Conservation (phyloP, 2,888 invertebrate species). For the Mythimna lalbum region DNA sequence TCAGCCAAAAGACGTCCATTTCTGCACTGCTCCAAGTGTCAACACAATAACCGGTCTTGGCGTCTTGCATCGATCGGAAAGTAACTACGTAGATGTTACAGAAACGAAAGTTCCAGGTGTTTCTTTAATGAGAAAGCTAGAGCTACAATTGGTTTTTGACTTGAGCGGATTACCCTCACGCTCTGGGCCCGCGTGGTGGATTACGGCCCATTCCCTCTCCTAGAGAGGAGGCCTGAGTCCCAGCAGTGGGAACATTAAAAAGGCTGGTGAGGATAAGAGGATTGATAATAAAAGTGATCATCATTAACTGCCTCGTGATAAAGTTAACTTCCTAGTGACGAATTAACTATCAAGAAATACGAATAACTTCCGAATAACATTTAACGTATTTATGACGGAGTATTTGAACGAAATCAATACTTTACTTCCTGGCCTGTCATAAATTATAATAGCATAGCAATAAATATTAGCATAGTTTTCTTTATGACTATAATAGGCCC, state of each 20-base stretch:
- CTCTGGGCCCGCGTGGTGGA: too few species aligned
- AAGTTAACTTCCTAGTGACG: slow-evolving; percentile 55
- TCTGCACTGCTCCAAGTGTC: too few species aligned
- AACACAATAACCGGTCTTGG: too few species aligned
- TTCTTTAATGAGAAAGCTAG: not conserved
- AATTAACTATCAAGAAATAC: slow-evolving; percentile 43
- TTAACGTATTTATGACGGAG: not conserved
- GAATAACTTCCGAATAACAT: slow-evolving; percentile 36
- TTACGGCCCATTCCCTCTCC: too few species aligned
- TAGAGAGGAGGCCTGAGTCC: too few species aligned
- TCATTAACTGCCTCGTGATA: slow-evolving; percentile 16
- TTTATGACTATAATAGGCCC: too few species aligned
- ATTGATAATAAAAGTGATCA: not conserved
- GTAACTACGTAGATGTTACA: not conserved
- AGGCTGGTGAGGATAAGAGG: too few species aligned
- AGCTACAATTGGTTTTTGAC: not conserved
- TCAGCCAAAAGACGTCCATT: too few species aligned
- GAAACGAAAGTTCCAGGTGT: slow-evolving; percentile 5
- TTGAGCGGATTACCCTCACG: too few species aligned
- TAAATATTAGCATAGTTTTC: slow-evolving; percentile 6
- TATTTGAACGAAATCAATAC: slow-evolving; percentile 16
- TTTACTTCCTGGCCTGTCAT: slow-evolving; percentile 26
- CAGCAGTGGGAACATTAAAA: too few species aligned
- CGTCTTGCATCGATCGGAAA: too few species aligned
- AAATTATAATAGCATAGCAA: slow-evolving; percentile 6